phyloP scores from a whole-genome alignment of 1,140 invertebrate species.

The Papilio polytes region DNA sequence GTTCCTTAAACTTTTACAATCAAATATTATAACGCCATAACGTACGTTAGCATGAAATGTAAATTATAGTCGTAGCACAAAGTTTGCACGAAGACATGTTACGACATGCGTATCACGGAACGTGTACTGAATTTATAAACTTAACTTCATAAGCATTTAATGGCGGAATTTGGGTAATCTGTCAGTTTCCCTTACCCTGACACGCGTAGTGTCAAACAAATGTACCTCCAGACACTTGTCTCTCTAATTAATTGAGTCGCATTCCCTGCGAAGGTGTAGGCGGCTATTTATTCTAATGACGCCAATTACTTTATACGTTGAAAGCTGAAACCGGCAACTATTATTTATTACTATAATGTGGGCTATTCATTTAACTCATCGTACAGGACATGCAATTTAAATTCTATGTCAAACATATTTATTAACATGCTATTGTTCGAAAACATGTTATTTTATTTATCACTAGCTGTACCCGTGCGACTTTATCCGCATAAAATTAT shows the following conservation, averaged over 20 bases:
- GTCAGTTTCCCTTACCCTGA: constrained; percentile 54
- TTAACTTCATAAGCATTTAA: constrained; percentile 62
- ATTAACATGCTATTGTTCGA: too few species aligned
- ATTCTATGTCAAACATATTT: background rate
- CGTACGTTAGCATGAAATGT: constrained; percentile 32
- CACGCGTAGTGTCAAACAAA: constrained; percentile 53
- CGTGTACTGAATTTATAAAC: constrained; percentile 45
- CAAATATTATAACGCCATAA: constrained; percentile 21
- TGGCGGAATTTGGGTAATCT: constrained; percentile 61
- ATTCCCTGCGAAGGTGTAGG: constrained; percentile 10
- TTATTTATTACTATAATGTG: background rate
- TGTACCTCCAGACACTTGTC: constrained; percentile 46
- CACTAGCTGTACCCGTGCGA: too few species aligned
- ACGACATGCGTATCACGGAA: constrained; percentile 45
- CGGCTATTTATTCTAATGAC: constrained; percentile 17
- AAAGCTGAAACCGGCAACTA: constrained; percentile 34
- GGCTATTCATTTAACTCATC: background rate
- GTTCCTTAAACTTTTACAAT: constrained; percentile 22
- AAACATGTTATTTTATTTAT: too few species aligned
- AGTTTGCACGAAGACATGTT: constrained; percentile 46
- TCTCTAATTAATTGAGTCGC: constrained; percentile 48
- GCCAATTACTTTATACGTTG: constrained; percentile 6
- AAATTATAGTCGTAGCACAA: constrained; percentile 27
- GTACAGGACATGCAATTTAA: background rate
- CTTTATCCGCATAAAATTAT: too few species aligned